Conservation (phyloP, 2,797 vertebrate species). For the Dromococcyx pavoninus region DNA sequence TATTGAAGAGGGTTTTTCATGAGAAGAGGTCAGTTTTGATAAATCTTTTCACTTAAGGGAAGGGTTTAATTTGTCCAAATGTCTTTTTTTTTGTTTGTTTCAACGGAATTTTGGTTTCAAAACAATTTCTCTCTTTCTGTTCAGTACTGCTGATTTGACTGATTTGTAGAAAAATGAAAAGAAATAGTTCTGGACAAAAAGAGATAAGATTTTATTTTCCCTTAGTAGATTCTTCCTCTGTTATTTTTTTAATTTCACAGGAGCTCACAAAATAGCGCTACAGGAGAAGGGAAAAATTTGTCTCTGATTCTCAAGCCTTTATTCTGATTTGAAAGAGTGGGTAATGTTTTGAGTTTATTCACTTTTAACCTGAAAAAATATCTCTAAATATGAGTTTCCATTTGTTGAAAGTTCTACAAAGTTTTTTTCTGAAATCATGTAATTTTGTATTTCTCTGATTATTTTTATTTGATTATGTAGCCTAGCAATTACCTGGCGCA, state of each 20-base stretch:
- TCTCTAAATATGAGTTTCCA: not conserved
- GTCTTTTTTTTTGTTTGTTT: not conserved
- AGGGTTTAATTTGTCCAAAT: not conserved
- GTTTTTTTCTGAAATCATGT: not conserved
- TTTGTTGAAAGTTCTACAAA: not conserved
- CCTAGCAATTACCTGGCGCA: rapidly evolving
- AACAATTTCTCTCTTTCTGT: not conserved
- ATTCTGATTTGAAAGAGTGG: not conserved
- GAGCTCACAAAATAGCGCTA: rapidly evolving
- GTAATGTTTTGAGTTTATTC: not conserved
- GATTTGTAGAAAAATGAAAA: not conserved
- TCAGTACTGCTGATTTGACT: not conserved
- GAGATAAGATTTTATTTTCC: no score
- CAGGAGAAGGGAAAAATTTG: not conserved
- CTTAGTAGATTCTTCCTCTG: not conserved
- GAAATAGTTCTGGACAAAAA: not conserved
- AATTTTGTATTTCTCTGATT: not conserved
- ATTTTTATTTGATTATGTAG: not conserved
- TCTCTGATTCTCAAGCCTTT: not conserved
- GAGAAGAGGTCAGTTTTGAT: not conserved
- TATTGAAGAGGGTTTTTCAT: not conserved
- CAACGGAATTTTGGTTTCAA: not conserved
- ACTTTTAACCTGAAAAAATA: not conserved
- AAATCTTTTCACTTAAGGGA: not conserved
- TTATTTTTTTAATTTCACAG: not conserved